Conservation (phyloP, 2,888 invertebrate species). For the Drosophila leonis region DNA sequence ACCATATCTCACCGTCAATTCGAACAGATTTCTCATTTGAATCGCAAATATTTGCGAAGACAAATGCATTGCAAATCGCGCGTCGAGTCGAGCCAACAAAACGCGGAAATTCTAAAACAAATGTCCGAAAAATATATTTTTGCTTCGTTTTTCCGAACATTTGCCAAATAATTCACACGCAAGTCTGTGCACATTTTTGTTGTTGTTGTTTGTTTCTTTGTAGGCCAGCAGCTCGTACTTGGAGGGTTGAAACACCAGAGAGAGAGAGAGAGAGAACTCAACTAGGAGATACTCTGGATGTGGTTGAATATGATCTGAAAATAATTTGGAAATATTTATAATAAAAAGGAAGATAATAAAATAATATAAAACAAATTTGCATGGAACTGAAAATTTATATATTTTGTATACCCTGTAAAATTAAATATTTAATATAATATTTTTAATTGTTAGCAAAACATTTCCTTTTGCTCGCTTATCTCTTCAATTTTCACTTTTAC, state of each 20-base stretch:
- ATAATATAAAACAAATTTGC: not conserved
- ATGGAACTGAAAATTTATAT: not conserved
- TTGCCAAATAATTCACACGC: conserved; percentile 81
- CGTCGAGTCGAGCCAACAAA: conserved; percentile 27
- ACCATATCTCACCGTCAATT: conserved; percentile 36
- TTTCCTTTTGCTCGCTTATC: not conserved
- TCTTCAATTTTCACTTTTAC: not conserved
- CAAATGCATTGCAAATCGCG: conserved; percentile 53
- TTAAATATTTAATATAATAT: not conserved
- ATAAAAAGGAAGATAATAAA: not conserved
- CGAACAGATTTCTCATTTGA: conserved; percentile 78
- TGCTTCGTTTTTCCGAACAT: conserved; percentile 71
- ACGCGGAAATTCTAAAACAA: conserved; percentile 73
- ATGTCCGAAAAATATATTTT: conserved; percentile 71
- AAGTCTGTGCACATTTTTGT: conserved; percentile 82
- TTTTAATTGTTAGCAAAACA: not conserved
- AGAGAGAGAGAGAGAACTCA: not conserved
- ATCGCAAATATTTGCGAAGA: conserved; percentile 77
- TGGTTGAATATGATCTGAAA: not conserved
- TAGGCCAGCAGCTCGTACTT: conserved; percentile 12
- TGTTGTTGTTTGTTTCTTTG: conserved; percentile 6
- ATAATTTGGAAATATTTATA: not conserved
- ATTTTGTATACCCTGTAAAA: not conserved
- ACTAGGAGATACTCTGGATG: conserved; percentile 27
- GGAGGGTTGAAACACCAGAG: conserved; percentile 53